Evolutionary conservation across 2,888 invertebrate species (phyloP), one percentile per base, ranked within the genome.

Genomic region (Lycophotia porphyrea): DNA sequence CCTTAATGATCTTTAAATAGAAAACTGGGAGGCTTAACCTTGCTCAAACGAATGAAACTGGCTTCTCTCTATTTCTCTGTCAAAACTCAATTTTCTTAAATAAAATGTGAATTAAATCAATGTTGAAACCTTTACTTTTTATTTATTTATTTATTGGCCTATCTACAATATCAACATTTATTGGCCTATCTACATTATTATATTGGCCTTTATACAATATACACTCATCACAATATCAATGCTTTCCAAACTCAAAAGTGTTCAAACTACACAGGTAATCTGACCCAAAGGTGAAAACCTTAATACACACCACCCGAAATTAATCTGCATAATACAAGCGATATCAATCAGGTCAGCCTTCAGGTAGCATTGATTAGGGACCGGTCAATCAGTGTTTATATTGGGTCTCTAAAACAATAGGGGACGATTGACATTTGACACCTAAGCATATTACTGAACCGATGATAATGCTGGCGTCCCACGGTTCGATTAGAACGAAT

Each of bases 381-480:
- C 52, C 24, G 60, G 58, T 70, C 82, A 84, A 82, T 82, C 82
- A 72, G 36, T 66, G 76, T 71, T 39, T 63, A 69, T 70, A 84
- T 80, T 69, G 76, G 64, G 36, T 24, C 60, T 58, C 34, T 44
- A 36, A 52, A 67, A 82, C 82, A 82, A 82, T 84, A 67, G 84
- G 60, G 39, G 47, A 15, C 36, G 71, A 60, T 63, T 66, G 76
- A 82, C 76, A 72, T 66, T 55, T 72, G 77, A 77, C 77, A 55
- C 66, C 47, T 77, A 65, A 68, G 63, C 70, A 36, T 58, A 80
- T 70, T 66, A 80, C 42, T 67, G 63, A 58, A 8, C 58, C 52
- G 52, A 13, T 49, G 49, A 68, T 84, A 81, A 73, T 34, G 77
- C 74, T 64, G 47, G 21, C 63, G 24, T 27, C 21, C 47, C 55